Percentiles rank a stretch among this genome's conserved stretches.
These are phyloP conservation scores for Megaceryle alcyon DNA, from an alignment of 2,797 vertebrate species.

Conservation along the genomic window DNA sequence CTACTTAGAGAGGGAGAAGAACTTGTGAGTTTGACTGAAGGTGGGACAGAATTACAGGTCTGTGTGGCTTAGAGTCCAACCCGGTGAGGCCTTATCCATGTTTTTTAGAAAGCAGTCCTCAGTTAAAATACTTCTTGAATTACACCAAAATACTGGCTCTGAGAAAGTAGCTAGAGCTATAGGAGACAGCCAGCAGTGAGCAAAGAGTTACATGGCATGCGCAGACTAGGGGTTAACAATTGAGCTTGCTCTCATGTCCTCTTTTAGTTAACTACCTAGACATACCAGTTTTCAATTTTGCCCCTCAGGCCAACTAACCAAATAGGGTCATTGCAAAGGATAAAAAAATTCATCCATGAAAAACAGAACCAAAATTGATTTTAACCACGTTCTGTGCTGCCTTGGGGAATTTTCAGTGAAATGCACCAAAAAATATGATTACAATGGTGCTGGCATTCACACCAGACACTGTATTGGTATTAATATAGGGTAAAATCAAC, in stretches of 20 bases:
- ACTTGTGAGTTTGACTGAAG: not conserved
- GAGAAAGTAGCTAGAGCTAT: not conserved
- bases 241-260: not conserved
- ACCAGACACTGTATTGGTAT: not conserved
- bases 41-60: not conserved
- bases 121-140: not conserved
- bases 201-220: rapidly evolving
- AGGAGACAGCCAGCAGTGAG: not conserved
- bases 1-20: not conserved
- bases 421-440: not conserved
- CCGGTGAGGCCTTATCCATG: not conserved
- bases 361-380: conserved; percentile 14
- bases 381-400: not conserved
- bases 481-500: conserved; percentile 14
- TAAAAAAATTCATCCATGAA: not conserved
- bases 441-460: not conserved
- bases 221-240: not conserved
- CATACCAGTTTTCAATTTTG: not conserved
- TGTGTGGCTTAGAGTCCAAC: not conserved
- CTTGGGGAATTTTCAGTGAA: not conserved
- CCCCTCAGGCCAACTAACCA: not conserved
- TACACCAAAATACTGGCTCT: not conserved
- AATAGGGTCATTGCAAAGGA: not conserved
- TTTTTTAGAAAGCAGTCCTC: not conserved
- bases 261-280: not conserved